These are phyloP conservation scores for Ammodytes dubius DNA, from an alignment of 2,113 vertebrate species.

Conservation along the genomic window DNA sequence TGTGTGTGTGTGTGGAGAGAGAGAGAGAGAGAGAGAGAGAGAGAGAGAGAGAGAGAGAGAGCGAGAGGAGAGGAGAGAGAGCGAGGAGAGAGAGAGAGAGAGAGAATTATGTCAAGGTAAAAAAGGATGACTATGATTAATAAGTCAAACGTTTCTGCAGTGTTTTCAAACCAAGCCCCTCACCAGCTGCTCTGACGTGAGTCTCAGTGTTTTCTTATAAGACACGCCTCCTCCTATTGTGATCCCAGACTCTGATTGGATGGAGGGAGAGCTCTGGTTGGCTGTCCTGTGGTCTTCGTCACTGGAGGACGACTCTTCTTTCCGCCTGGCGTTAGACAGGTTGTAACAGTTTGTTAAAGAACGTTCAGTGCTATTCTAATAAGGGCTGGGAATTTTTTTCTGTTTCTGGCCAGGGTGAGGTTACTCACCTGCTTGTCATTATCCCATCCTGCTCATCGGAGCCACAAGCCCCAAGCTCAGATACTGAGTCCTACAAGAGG, in stretches of 20 bases:
- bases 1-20: slow-evolving; percentile 12
- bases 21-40: not conserved
- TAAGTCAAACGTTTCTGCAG: not conserved
- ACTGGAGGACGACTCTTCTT: slow-evolving; percentile 94
- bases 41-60: not conserved
- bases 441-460: slow-evolving; percentile 66
- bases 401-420: not conserved
- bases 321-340: slow-evolving; percentile 82
- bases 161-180: slow-evolving; percentile 57
- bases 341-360: not conserved
- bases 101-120: not conserved
- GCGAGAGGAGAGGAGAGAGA: not conserved
- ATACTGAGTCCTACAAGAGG: slow-evolving; percentile 70
- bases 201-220: slow-evolving; percentile 95
- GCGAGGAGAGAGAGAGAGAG: not conserved
- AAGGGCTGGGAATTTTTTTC: too few species aligned
- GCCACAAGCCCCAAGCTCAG: slow-evolving; percentile 62
- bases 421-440: slow-evolving; percentile 74
- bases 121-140: not conserved
- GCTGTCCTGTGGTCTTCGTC: slow-evolving; percentile 90
- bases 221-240: slow-evolving; percentile 84
- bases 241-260: slow-evolving; percentile 77
- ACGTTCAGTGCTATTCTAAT: not conserved
- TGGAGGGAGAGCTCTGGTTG: slow-evolving; percentile 75
- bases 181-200: slow-evolving; percentile 96